Conservation (phyloP, 1,140 invertebrate genomes). For the Trichoplusia ni region DNA sequence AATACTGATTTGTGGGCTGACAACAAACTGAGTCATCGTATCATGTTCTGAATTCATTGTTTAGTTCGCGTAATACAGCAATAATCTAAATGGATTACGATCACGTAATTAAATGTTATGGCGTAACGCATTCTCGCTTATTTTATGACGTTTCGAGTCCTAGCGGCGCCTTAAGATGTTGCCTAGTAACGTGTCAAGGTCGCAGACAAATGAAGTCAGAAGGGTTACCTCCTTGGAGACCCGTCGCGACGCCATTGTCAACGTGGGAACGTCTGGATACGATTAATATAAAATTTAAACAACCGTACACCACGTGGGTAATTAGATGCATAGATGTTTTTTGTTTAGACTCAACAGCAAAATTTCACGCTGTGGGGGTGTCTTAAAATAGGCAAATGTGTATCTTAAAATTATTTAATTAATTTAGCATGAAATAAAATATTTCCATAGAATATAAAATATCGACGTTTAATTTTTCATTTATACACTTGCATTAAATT, state of each 20-base stretch:
- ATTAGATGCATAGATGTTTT: too few relatives aligned
- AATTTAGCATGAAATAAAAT: too few relatives aligned
- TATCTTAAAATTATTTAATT: too few relatives aligned
- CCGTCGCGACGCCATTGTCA: neutral
- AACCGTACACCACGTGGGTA: too few relatives aligned
- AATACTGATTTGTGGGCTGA: slow-evolving; percentile 63
- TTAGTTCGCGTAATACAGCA: neutral
- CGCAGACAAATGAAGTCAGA: slow-evolving; percentile 9
- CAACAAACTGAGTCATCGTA: slow-evolving; percentile 65
- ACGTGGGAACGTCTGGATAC: slow-evolving; percentile 1
- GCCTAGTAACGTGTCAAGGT: slow-evolving; percentile 1
- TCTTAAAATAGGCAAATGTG: too few relatives aligned
- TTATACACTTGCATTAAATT: too few relatives aligned
- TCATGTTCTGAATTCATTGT: slow-evolving; percentile 42
- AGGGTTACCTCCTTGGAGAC: slow-evolving; percentile 1
- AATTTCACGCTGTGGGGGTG: too few relatives aligned
- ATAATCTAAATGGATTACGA: neutral
- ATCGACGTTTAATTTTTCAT: too few relatives aligned
- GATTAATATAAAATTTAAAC: neutral
- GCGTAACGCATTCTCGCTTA: neutral
- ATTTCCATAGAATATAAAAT: too few relatives aligned
- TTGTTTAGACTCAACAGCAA: too few relatives aligned
- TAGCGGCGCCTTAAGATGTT: slow-evolving; percentile 3
- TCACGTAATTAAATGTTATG: slow-evolving; percentile 14
- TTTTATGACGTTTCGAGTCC: slow-evolving; percentile 5